Conservation (phyloP, 2,797 vertebrate genomes). For the Sebastiscus albofasciatus region DNA sequence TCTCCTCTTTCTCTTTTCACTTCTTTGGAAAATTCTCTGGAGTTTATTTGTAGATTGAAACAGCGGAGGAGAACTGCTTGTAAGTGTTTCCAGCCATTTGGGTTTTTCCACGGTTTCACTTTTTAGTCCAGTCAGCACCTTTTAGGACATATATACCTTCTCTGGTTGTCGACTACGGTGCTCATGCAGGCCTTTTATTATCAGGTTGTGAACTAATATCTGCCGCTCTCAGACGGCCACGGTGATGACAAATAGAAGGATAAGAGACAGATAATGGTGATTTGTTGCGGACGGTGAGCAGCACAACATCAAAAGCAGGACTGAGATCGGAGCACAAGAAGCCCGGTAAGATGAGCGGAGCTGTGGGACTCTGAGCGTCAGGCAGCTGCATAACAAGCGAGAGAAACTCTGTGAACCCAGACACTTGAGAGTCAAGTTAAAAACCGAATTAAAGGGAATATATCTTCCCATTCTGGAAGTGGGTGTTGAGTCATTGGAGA, state of each 20-base stretch:
- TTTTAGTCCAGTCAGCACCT: constrained; percentile 62
- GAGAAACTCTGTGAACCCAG: constrained; percentile 67
- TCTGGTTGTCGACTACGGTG: constrained; percentile 1
- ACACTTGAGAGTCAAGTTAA: constrained; percentile 36
- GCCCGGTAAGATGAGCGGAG: constrained; percentile 50
- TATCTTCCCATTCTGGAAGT: constrained; percentile 42
- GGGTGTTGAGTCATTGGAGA: constrained; percentile 53
- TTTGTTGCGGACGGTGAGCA: constrained; percentile 34
- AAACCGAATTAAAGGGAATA: constrained; percentile 37
- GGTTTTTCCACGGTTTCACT: constrained; percentile 70
- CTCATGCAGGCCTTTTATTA: background rate
- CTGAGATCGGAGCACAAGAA: constrained; percentile 30
- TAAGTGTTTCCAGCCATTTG: constrained; percentile 81
- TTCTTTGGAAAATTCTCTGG: constrained; percentile 81
- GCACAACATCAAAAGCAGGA: constrained; percentile 25
- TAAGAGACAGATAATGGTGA: constrained; percentile 31
- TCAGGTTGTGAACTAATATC: constrained; percentile 1
- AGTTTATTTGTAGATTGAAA: constrained; percentile 81
- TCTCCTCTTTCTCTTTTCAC: constrained; percentile 40
- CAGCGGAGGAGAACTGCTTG: constrained; percentile 68
- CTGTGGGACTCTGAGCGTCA: constrained; percentile 38
- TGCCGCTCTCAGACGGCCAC: background rate
- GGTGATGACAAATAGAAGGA: constrained; percentile 5
- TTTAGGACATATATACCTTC: constrained; percentile 58
- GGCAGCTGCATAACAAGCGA: constrained; percentile 57